Percentiles rank a stretch among this genome's conserved stretches.
phyloP scores from a whole-genome alignment of 1,140 invertebrate genomes.

The Chlorops oryzae region DNA sequence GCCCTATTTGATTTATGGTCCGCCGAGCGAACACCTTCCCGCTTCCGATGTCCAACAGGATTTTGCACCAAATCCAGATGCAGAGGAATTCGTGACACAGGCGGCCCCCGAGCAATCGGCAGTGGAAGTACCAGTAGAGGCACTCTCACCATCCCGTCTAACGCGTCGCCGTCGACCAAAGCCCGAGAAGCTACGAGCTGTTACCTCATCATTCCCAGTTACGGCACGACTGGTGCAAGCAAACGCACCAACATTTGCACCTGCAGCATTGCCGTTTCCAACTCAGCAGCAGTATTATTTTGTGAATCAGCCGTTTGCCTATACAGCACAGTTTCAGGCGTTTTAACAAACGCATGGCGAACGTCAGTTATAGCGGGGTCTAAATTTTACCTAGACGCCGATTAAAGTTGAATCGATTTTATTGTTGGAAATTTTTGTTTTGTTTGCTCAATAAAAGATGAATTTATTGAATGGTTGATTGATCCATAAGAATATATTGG shows the following conservation, averaged over 20 bases:
- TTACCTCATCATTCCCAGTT: background rate
- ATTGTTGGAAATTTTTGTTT: too few relatives aligned
- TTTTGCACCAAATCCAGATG: conserved; percentile 14
- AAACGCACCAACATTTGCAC: background rate
- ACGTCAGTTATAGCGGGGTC: too few relatives aligned
- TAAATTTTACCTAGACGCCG: too few relatives aligned
- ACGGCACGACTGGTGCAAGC: too few relatives aligned
- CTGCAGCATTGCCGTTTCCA: background rate
- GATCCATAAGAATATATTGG: too few relatives aligned
- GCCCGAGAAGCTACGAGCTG: conserved; percentile 1
- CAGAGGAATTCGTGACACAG: conserved; percentile 15
- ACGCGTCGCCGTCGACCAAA: conserved; percentile 1
- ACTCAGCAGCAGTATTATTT: conserved; percentile 7
- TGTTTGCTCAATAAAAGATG: too few relatives aligned
- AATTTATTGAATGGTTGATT: too few relatives aligned
- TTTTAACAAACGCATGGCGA: too few relatives aligned
- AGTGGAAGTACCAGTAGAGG: conserved; percentile 9
- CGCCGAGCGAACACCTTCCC: conserved; percentile 32
- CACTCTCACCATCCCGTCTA: conserved; percentile 18
- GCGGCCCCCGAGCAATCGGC: background rate
- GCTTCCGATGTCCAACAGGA: conserved; percentile 20
- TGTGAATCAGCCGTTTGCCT: conserved; percentile 9
- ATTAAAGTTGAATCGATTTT: too few relatives aligned
- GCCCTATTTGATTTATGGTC: conserved; percentile 33
- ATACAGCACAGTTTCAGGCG: conserved; percentile 9